Evolutionary conservation across 2,888 invertebrate species (phyloP).

Genomic region (Agrotis exclamationis): DNA sequence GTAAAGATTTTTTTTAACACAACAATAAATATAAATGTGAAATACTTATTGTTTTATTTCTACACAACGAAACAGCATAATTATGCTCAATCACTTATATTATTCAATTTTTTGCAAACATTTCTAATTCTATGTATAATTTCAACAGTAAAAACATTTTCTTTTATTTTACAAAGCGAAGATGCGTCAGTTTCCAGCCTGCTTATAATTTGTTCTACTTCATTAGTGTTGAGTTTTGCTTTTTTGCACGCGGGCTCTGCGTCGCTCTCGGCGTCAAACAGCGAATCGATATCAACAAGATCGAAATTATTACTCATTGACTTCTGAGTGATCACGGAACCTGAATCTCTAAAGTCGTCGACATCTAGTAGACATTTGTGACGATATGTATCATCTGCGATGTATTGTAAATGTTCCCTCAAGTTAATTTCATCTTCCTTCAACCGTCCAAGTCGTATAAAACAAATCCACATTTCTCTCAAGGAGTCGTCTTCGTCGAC

Average conservation of each 20-base stretch:
- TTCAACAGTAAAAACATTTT: conserved; percentile 71
- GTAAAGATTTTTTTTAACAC: conserved; percentile 90
- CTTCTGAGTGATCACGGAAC: conserved; percentile 44
- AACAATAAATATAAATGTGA: conserved; percentile 91
- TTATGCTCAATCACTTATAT: conserved; percentile 73
- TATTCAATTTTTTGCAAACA: conserved; percentile 77
- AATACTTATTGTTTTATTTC: conserved; percentile 84
- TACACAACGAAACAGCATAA: conserved; percentile 45
- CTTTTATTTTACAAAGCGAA: conserved; percentile 73
- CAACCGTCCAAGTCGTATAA: conserved; percentile 48
- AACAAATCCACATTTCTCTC: conserved; percentile 66
- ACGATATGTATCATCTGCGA: conserved; percentile 59
- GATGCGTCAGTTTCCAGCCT: conserved; percentile 76
- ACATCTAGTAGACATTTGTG: conserved; percentile 76
- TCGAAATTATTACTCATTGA: conserved; percentile 78
- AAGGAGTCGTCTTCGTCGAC: conserved; percentile 66
- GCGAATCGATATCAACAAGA: conserved; percentile 78
- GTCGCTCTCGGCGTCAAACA: conserved; percentile 76
- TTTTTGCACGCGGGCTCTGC: conserved; percentile 80
- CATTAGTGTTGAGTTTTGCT: conserved; percentile 73
- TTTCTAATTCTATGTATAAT: conserved; percentile 74
- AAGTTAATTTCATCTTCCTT: conserved; percentile 37
- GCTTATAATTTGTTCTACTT: conserved; percentile 72
- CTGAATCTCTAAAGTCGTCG: conserved; percentile 22
- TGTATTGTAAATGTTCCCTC: conserved; percentile 61